These are phyloP conservation scores for Atrina japonica DNA, from an alignment of 2,888 invertebrate genomes.

Conservation along the genomic window DNA sequence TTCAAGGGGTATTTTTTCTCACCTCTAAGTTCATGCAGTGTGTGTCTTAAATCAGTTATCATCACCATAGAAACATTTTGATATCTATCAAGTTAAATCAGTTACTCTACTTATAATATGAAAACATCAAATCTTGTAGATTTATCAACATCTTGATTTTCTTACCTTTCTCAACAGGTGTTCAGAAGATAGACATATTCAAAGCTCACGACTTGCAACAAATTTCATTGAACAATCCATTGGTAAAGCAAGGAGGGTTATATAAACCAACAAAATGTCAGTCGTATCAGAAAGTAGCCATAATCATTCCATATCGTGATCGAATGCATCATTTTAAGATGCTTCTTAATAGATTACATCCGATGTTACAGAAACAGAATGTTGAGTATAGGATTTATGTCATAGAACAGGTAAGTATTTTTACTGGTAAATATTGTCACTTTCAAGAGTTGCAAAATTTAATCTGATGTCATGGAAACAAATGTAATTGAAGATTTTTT, in stretches of 20 bases:
- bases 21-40: too few relatives aligned
- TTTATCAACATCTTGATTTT: too few relatives aligned
- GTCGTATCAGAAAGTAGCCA: constrained; percentile 73
- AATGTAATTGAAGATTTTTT: too few relatives aligned
- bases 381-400: constrained; percentile 73
- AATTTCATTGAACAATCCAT: constrained; percentile 53
- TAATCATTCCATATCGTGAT: constrained; percentile 74
- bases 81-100: background rate
- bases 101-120: background rate
- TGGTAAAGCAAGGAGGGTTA: constrained; percentile 64
- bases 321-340: constrained; percentile 67
- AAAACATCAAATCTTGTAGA: too few relatives aligned
- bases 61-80: too few relatives aligned
- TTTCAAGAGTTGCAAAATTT: background rate
- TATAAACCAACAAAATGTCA: constrained; percentile 69
- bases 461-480: too few relatives aligned
- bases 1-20: too few relatives aligned
- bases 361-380: constrained; percentile 70
- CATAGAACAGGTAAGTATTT: constrained; percentile 71
- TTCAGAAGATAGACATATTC: constrained; percentile 61
- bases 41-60: background rate
- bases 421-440: background rate
- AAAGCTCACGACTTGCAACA: constrained; percentile 48
- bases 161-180: too few relatives aligned
- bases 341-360: constrained; percentile 70